Conservation (phyloP, 2,888 invertebrate genomes). For the Rhynchonema sp. region DNA sequence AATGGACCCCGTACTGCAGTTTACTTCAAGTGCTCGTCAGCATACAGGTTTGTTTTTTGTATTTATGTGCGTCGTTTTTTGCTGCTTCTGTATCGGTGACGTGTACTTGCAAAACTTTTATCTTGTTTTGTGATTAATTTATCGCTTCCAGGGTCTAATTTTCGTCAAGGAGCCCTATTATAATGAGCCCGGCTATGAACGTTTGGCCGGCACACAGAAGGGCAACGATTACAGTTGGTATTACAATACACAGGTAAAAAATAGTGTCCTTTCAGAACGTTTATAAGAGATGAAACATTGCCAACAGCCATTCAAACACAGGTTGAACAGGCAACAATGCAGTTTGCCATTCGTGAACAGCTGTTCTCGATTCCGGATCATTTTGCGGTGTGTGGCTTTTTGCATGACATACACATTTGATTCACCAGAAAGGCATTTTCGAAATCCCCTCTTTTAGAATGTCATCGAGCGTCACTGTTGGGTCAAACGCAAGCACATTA, state of each 20-base stretch:
- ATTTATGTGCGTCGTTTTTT: no score
- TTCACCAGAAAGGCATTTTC: not conserved
- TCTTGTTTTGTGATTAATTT: not conserved
- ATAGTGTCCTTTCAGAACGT: not conserved
- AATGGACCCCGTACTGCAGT: slow-evolving; percentile 25
- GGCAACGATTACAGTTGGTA: slow-evolving; percentile 20
- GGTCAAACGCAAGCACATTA: slow-evolving; percentile 20
- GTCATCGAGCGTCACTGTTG: slow-evolving; percentile 23
- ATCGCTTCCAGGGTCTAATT: slow-evolving; percentile 38
- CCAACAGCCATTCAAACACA: slow-evolving; percentile 3
- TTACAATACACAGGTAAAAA: slow-evolving; percentile 22
- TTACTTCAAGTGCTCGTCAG: slow-evolving; percentile 25
- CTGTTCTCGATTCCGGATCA: slow-evolving; percentile 16
- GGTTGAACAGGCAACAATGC: slow-evolving; percentile 25
- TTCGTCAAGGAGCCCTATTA: slow-evolving; percentile 43
- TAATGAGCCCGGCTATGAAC: slow-evolving; percentile 44
- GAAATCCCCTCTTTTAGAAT: slow-evolving; percentile 11
- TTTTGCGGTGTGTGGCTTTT: no score
- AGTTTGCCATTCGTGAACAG: slow-evolving; percentile 25
- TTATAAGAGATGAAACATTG: not conserved
- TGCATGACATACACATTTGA: slow-evolving; percentile 11
- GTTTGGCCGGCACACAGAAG: slow-evolving; percentile 19
- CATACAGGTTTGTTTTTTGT: slow-evolving; percentile 20
- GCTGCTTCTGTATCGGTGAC: no score
- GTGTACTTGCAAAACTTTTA: no score